phyloP scores from a whole-genome alignment of 2,797 vertebrate species.

The Cynopterus sphinx region DNA sequence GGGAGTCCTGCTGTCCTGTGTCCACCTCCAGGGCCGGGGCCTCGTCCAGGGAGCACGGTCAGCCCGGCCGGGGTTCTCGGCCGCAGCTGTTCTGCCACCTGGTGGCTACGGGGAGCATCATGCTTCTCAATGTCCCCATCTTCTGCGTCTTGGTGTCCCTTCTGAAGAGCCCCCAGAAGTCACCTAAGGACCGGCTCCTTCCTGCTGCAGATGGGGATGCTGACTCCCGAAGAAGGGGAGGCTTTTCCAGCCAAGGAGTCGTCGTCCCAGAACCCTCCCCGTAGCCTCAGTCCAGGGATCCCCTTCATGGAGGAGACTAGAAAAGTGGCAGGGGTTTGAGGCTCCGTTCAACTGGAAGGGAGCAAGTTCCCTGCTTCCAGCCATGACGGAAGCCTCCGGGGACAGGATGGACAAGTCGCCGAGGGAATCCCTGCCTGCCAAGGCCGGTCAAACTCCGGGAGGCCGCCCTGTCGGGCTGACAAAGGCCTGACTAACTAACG shows the following conservation, averaged over 20 bases:
- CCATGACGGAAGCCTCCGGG: neutral
- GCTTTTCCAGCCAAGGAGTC: neutral
- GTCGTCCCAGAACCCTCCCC: neutral
- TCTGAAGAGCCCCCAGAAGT: neutral
- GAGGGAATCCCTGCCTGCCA: neutral
- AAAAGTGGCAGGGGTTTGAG: neutral
- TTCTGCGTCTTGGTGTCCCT: accelerated
- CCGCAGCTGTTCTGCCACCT: slow-evolving; percentile 57
- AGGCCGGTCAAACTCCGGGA: neutral
- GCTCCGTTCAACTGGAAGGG: neutral
- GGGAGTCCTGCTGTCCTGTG: accelerated
- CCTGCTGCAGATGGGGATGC: neutral
- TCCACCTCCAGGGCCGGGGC: accelerated
- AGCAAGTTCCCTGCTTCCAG: neutral
- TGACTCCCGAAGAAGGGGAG: neutral
- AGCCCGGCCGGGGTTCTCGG: neutral
- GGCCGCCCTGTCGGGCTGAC: neutral
- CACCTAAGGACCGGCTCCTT: neutral
- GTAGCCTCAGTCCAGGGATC: neutral
- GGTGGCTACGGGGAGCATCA: neutral
- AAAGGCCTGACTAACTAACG: neutral
- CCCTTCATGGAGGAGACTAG: neutral
- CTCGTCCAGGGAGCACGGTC: accelerated
- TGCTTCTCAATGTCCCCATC: neutral
- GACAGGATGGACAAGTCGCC: neutral